Evolutionary conservation across 2,888 invertebrate species (phyloP).

Genomic region (Caenorhabditis auriculariae): DNA sequence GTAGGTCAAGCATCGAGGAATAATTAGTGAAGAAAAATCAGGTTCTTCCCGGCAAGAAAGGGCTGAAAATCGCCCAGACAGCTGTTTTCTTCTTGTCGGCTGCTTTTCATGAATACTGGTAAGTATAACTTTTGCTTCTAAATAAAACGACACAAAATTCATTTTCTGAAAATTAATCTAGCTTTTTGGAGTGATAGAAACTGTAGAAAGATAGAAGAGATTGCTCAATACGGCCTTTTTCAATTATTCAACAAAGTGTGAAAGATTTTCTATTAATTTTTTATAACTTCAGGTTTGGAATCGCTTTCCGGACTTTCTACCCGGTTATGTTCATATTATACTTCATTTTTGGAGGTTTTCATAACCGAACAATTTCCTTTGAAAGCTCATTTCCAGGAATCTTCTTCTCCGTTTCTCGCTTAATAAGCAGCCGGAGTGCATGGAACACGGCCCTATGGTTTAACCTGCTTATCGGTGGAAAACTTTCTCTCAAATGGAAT

Average conservation of each 20-base stretch:
- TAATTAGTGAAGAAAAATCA: slow-evolving; percentile 3
- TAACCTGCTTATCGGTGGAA: slow-evolving; percentile 74
- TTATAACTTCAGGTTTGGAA: slow-evolving; percentile 67
- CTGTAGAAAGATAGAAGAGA: too few species aligned
- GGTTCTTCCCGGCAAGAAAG: slow-evolving; percentile 46
- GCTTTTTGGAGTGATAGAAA: too few species aligned
- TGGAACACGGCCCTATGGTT: slow-evolving; percentile 86
- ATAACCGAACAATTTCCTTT: slow-evolving; percentile 61
- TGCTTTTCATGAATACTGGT: slow-evolving; percentile 82
- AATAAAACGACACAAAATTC: too few species aligned
- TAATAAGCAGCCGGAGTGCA: slow-evolving; percentile 65
- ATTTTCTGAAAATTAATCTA: neutral
- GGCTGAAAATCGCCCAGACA: slow-evolving; percentile 68
- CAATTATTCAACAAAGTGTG: too few species aligned
- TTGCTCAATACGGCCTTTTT: too few species aligned
- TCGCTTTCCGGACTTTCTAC: slow-evolving; percentile 82
- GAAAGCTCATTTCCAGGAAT: slow-evolving; percentile 33
- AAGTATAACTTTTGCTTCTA: too few species aligned
- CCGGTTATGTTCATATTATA: slow-evolving; percentile 82
- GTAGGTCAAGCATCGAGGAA: neutral
- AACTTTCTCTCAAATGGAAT: too few species aligned
- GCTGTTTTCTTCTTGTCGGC: slow-evolving; percentile 80
- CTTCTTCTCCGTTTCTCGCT: slow-evolving; percentile 66
- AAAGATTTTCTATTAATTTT: neutral
- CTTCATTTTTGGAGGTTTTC: slow-evolving; percentile 73